Base-by-base conservation (phyloP, 2,888 invertebrate species). In the Liopterus haemorrhoidalis region DNA sequence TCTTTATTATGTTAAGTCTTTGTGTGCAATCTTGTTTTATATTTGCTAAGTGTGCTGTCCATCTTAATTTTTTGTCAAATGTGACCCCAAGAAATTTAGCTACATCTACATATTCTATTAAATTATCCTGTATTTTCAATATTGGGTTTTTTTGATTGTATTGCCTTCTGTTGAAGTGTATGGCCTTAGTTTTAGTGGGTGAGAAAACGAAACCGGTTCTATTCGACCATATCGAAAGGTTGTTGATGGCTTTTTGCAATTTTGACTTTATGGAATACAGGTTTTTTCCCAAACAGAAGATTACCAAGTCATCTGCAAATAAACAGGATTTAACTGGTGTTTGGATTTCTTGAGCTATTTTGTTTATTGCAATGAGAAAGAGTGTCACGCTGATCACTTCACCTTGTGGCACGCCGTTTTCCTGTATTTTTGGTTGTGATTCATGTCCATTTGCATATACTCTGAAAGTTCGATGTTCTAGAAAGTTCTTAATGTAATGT, bases 1-100 rank as follows among this genome's bases (percentile, higher is more conserved):
- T 36, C 24, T 36, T 36, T 6, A 36, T 8, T 5, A 36, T 36
- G 15, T 36, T 36, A 6, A 36, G n/a, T 36, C 22, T 36, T 36
- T 22, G 12, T 3, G 14, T 5, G 3, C 9, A 2, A 18, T 36
- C 36, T 4, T 4, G 9, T 21, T 22, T 22, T 14, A 36, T 9
- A 8, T 36, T 15, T 36, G 6, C n/a, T 12, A 36, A 15, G 15
- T 36, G 15, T 12, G 21, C 9, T 36, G 22, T 36, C 36, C 22
- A 36, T 21, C 14, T 22, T 3, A 36, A 16, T 12, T 36, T 12
- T n/a, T 11, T 22, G 9, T 32, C 36, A 3, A 36, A 24, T 12
- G 4, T 22, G 15, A 36, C 3, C 24, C 36, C 22, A 24, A 36
- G 22, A n/a, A 36, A 36, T 36, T 36, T 36, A 8, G 24, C 14